These are phyloP conservation scores for Hydropotes inermis DNA, from an alignment of 2,113 vertebrate species.

Conservation along the genomic window DNA sequence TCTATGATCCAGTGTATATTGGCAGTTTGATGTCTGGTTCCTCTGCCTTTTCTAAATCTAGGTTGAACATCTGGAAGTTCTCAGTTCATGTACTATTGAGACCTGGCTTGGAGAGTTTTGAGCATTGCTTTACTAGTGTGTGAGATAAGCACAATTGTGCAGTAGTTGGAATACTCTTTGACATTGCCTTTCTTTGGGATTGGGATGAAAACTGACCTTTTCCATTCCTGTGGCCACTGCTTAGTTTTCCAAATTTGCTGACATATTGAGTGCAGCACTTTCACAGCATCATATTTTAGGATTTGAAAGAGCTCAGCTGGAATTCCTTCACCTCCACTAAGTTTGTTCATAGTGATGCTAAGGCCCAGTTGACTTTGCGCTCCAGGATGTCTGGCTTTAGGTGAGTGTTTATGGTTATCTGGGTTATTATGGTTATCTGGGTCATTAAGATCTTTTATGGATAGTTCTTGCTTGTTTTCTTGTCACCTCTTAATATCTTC, in stretches of 20 bases:
- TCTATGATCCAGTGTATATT: not conserved
- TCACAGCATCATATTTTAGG: not conserved
- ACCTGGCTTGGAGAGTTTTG: not conserved
- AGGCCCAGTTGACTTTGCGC: not conserved
- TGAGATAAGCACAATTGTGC: fast-evolving
- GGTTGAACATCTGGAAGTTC: not conserved
- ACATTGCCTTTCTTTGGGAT: not conserved
- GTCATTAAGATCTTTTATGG: not conserved
- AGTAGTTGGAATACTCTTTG: not conserved
- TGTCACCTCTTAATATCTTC: not conserved
- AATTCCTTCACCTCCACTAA: not conserved
- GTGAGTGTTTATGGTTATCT: not conserved
- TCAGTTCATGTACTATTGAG: fast-evolving
- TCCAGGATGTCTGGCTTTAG: not conserved
- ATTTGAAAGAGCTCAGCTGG: not conserved
- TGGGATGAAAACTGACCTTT: not conserved
- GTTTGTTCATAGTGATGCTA: not conserved
- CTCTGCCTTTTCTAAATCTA: not conserved
- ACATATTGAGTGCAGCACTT: not conserved
- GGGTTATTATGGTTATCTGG: not conserved
- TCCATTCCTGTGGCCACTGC: not conserved
- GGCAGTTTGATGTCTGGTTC: not conserved
- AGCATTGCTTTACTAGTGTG: not conserved
- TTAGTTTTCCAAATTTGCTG: not conserved
- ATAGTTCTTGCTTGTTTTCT: not conserved